A percentile compares a stretch with the other conserved stretches of the same genome.
Conservation (phyloP, 2,888 invertebrate species). For the Quadroppia sp. region DNA sequence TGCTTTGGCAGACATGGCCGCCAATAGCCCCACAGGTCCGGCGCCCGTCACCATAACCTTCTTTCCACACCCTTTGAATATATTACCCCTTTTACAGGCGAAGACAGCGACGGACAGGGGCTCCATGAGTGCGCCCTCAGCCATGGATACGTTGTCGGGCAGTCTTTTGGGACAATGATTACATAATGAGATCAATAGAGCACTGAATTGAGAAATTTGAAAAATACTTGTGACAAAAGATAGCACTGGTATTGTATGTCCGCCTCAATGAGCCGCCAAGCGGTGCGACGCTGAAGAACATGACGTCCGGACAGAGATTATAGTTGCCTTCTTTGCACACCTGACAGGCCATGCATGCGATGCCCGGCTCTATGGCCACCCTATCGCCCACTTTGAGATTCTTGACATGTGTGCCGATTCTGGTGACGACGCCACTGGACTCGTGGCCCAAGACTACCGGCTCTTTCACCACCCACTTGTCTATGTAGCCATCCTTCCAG, state of each 20-base stretch:
- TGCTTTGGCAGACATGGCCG: constrained; percentile 50
- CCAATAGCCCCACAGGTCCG: constrained; percentile 52
- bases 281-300: not conserved
- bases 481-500: constrained; percentile 75
- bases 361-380: constrained; percentile 91
- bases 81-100: constrained; percentile 57
- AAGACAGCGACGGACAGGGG: constrained; percentile 90
- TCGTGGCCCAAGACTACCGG: constrained; percentile 97
- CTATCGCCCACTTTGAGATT: constrained; percentile 65
- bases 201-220: not conserved
- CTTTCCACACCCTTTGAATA: constrained; percentile 57
- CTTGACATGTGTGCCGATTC: constrained; percentile 63
- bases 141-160: constrained; percentile 50
- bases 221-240: constrained; percentile 17
- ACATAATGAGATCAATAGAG: not conserved
- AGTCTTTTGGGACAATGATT: constrained; percentile 44
- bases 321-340: constrained; percentile 84
- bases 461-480: constrained; percentile 73
- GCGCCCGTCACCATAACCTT: constrained; percentile 54
- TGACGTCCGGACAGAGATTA: constrained; percentile 80
- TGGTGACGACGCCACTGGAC: constrained; percentile 60
- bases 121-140: constrained; percentile 85
- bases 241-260: not conserved
- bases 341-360: constrained; percentile 75
- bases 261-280: not conserved